These are phyloP conservation scores for Acropora tenuis DNA, from an alignment of 64 coral and sea anemone species.

Conservation along the genomic window DNA sequence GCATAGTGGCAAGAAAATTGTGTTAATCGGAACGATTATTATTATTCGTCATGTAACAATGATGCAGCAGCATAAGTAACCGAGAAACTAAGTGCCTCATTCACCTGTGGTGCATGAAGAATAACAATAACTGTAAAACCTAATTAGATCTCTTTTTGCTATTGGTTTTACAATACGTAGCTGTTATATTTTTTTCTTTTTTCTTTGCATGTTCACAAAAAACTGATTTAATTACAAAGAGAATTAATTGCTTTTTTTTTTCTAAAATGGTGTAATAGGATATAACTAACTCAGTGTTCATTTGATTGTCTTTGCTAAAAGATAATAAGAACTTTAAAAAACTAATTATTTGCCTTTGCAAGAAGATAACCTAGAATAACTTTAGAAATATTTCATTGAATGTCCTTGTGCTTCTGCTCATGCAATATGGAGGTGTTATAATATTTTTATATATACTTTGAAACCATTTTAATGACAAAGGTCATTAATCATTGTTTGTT, in stretches of 20 bases:
- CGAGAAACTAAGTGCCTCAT: conserved; percentile 16
- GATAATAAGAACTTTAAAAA: conserved; percentile 7
- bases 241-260: background rate
- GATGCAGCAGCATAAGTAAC: background rate
- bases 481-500: conserved; percentile 21
- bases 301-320: background rate
- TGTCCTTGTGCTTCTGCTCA: conserved; percentile 19
- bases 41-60: conserved; percentile 22
- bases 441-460: background rate
- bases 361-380: conserved; percentile 20
- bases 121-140: conserved; percentile 9
- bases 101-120: conserved; percentile 18
- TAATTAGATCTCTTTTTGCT: conserved; percentile 9
- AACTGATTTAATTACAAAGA: conserved; percentile 21
- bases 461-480: conserved; percentile 27
- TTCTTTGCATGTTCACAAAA: conserved; percentile 17
- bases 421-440: conserved; percentile 5
- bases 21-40: conserved; percentile 29
- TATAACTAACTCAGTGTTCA: background rate
- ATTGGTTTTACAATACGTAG: conserved; percentile 17
- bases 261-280: conserved; percentile 5
- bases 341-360: conserved; percentile 9
- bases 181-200: conserved; percentile 2
- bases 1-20: conserved; percentile 35
- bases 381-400: conserved; percentile 11